Evolutionary conservation across 2,888 invertebrate species (phyloP).

Genomic region (Ichneumoninae sp.): DNA sequence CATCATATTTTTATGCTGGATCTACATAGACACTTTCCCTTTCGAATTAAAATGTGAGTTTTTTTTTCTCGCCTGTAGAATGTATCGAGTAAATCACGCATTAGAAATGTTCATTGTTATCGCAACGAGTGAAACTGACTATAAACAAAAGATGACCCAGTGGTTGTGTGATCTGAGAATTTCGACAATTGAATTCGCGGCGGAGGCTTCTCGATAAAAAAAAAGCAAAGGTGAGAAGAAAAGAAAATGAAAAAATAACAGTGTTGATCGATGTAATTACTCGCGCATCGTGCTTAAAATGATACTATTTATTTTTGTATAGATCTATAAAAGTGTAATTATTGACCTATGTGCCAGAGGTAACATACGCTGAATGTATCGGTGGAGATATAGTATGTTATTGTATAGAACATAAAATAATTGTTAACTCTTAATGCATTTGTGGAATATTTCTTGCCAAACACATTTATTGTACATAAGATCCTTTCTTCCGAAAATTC

Average conservation of each 20-base stretch:
- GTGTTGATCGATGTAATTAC: conserved; percentile 65
- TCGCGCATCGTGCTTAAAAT: conserved; percentile 76
- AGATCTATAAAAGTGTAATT: conserved; percentile 79
- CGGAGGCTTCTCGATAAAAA: conserved; percentile 21
- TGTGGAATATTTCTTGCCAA: conserved; percentile 41
- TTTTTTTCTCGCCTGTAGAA: conserved; percentile 59
- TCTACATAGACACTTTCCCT: conserved; percentile 54
- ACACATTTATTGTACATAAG: conserved; percentile 9
- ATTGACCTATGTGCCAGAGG: conserved; percentile 81
- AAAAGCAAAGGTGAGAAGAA: conserved; percentile 47
- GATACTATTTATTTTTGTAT: conserved; percentile 83
- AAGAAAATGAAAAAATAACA: conserved; percentile 48
- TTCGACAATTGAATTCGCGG: conserved; percentile 16
- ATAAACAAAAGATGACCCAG: conserved; percentile 16
- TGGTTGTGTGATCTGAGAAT: background rate
- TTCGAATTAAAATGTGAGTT: conserved; percentile 53
- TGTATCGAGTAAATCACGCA: conserved; percentile 47
- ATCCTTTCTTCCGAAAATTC: conserved; percentile 2
- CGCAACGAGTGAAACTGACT: conserved; percentile 39
- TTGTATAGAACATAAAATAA: conserved; percentile 72
- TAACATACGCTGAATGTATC: conserved; percentile 70
- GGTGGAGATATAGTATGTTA: conserved; percentile 70
- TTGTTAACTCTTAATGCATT: conserved; percentile 66
- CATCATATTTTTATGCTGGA: conserved; percentile 67
- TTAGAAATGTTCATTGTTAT: conserved; percentile 40